Conservation (phyloP, 2,797 vertebrate genomes). For the Sciaenops ocellatus region DNA sequence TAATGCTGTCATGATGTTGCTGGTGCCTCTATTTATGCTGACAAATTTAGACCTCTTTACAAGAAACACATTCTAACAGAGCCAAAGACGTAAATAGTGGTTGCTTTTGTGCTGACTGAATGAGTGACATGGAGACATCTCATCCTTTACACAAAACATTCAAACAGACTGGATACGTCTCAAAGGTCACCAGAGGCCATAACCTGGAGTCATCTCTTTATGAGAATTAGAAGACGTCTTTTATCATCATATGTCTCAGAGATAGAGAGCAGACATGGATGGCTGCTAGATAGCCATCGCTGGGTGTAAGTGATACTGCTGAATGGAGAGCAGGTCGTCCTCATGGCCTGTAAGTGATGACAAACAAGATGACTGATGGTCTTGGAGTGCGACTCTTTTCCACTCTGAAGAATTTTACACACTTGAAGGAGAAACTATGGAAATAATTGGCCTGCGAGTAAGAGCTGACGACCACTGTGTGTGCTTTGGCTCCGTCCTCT, state of each 20-base stretch:
- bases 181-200: conserved; percentile 28
- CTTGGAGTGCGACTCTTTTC: conserved; percentile 8
- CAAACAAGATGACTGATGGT: conserved; percentile 58
- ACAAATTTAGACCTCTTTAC: conserved; percentile 8
- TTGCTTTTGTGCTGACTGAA: conserved; percentile 26
- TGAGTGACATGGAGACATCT: conserved; percentile 43
- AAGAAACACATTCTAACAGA: conserved; percentile 29
- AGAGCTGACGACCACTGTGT: conserved; percentile 27
- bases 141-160: conserved; percentile 47
- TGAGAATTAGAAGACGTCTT: conserved; percentile 68
- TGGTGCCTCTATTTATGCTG: conserved; percentile 33
- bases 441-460: conserved; percentile 29
- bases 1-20: not conserved
- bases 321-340: conserved; percentile 61
- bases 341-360: conserved; percentile 67
- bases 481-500: conserved; percentile 39
- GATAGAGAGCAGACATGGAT: conserved; percentile 66
- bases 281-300: conserved; percentile 72
- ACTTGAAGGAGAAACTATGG: conserved; percentile 22
- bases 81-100: conserved; percentile 50
- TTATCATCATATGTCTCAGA: conserved; percentile 60
- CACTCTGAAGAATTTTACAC: conserved; percentile 10
- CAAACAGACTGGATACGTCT: conserved; percentile 20
- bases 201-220: conserved; percentile 52
- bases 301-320: conserved; percentile 72